Base-by-base conservation (phyloP, 92 coral and sea anemone genomes). In the Paramuricea clavata region DNA sequence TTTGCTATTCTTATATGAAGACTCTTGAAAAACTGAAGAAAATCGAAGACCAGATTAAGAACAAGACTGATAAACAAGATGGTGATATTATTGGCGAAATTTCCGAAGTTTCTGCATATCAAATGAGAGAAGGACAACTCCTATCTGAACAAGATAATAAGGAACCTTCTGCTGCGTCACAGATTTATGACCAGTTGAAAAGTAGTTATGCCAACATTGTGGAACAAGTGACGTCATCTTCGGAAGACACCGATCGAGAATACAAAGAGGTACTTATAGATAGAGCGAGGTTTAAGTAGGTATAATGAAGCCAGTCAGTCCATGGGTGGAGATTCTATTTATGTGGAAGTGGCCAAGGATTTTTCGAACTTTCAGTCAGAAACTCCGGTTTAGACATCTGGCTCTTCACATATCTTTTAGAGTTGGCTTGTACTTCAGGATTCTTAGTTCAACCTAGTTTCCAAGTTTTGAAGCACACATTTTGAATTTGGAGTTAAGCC, bases 161-260 rank as follows among this genome's bases (percentile, higher is more conserved):
- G 39, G 89, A 91, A 68, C 91, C 92, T 69, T 94, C 95, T 25
- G 98, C 94, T 19, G 94, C 93, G 9, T 93, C 92, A 31, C 92
- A 92, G 76, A 97, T 97, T 86, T 97, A 94, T 69, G 98, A 97
- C 43, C 97, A 97, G 77, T 89, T 97, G 67, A 90, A 88, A 74
- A 90, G 88, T 22, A 97, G 99, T 71, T 93, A 93, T 60, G 97
- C 95, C 12, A 81, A 91, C 80, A 83, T 97, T 16, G 94, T 94
- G 17, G 92, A 92, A 28, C 89, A 79, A 59, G 71, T 93, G 68
- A 91, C 90, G 83, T 86, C 87, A n/a, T 71, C 90, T 75, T 87
- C 94, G 19, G 96, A 94, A 88, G 83, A 87, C 0, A 74, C 88
- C 28, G 89, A 92, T 69, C 81, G 86, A 42, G 98, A 95, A 39